phyloP scores from a whole-genome alignment of 2,797 vertebrate species.

The Picus viridis region DNA sequence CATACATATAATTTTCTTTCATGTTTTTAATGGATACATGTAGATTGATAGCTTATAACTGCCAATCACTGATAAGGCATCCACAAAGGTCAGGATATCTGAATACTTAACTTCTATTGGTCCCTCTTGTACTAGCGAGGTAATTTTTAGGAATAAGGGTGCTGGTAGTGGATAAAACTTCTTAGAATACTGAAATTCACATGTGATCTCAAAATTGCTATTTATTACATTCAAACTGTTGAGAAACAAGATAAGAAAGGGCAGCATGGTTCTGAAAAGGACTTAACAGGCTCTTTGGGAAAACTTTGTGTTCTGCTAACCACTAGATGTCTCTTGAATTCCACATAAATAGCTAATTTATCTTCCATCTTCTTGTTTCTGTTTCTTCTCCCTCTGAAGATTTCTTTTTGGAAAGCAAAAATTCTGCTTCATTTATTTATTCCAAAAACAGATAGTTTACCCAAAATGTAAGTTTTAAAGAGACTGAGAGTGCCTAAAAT shows the following conservation, averaged over 20 bases:
- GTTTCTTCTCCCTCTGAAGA: constrained; percentile 7
- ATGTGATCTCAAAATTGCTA: neutral
- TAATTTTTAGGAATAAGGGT: neutral
- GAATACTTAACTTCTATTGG: neutral
- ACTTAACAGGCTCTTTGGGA: neutral
- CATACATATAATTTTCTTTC: neutral
- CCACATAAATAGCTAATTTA: constrained; percentile 52
- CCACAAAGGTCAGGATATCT: too few relatives aligned
- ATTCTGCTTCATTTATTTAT: constrained; percentile 34
- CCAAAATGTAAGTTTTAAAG: neutral
- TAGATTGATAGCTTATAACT: neutral
- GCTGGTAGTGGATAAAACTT: neutral
- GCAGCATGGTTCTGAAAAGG: neutral
- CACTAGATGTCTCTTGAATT: constrained; percentile 81
- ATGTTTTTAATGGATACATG: neutral
- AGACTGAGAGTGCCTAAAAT: neutral
- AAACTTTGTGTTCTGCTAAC: constrained; percentile 19
- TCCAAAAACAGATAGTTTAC: constrained; percentile 41
- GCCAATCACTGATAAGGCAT: neutral
- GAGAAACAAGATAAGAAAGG: neutral
- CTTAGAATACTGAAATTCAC: neutral
- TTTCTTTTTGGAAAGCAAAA: constrained; percentile 44
- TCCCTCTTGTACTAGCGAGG: neutral
- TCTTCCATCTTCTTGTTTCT: constrained; percentile 33
- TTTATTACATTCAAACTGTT: neutral